Conservation (phyloP, 2,113 vertebrate species). For the Lepus timidus region DNA sequence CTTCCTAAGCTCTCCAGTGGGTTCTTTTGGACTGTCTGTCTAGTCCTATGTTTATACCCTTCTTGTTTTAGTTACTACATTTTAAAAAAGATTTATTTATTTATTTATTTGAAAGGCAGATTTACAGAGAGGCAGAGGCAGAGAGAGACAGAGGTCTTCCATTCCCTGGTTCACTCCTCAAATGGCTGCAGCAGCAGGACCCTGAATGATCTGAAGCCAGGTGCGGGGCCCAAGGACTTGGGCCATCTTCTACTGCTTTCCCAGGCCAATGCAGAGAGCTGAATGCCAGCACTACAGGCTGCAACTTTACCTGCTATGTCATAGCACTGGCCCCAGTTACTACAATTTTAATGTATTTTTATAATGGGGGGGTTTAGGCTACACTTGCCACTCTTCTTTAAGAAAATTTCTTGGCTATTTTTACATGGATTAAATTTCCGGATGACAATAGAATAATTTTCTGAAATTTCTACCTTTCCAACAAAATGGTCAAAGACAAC, state of each 20-base stretch:
- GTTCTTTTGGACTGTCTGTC: background rate
- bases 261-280: too few relatives aligned
- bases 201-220: too few relatives aligned
- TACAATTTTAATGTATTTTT: constrained; percentile 19
- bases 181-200: too few relatives aligned
- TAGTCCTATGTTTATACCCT: background rate
- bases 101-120: too few relatives aligned
- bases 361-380: background rate
- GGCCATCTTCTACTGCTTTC: too few relatives aligned
- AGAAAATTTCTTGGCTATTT: background rate
- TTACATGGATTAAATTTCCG: background rate
- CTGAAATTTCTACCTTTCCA: background rate
- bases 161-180: too few relatives aligned
- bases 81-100: too few relatives aligned
- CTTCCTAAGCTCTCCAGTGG: background rate
- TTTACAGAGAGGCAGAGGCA: too few relatives aligned
- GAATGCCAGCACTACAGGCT: too few relatives aligned
- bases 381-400: background rate
- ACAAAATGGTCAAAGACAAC: background rate
- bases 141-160: too few relatives aligned
- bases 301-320: too few relatives aligned
- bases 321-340: background rate
- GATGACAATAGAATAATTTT: background rate
- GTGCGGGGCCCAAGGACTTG: too few relatives aligned
- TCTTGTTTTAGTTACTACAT: background rate